Percentiles rank a stretch among this genome's conserved stretches.
Conservation (phyloP, 2,113 vertebrate genomes). For the Ptilorrhoa leucosticta region DNA sequence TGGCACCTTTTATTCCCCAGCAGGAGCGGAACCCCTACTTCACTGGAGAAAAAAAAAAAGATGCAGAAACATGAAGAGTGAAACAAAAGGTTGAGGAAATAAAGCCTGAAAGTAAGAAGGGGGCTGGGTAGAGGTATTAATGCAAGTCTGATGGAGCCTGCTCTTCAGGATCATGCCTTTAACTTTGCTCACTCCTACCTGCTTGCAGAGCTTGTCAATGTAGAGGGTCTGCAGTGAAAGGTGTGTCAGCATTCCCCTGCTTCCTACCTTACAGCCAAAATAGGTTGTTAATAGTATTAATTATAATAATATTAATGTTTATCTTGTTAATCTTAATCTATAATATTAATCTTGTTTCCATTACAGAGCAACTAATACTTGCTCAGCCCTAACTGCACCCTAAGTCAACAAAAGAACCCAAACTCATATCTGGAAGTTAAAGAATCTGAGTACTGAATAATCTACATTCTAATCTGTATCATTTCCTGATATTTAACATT, state of each 20-base stretch:
- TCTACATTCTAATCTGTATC: background rate
- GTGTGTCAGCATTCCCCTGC: background rate
- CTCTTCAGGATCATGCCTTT: background rate
- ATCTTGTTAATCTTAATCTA: background rate
- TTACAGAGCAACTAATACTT: background rate
- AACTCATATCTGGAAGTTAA: background rate
- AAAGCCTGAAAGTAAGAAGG: background rate
- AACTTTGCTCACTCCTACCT: background rate
- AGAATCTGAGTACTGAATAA: background rate
- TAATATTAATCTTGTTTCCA: slow-evolving; percentile 4
- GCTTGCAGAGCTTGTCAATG: background rate
- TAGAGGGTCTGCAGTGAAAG: background rate
- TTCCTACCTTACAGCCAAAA: background rate
- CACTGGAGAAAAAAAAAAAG: background rate
- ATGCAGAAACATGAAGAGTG: background rate
- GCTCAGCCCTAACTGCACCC: background rate
- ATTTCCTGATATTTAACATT: background rate
- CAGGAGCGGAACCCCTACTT: background rate
- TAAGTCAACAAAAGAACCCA: background rate
- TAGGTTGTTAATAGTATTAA: background rate
- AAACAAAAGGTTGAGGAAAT: slow-evolving; percentile 38
- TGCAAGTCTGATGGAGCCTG: background rate
- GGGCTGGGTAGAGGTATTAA: background rate
- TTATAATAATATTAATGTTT: background rate
- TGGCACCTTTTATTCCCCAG: background rate